These are phyloP conservation scores for Aplidium turbinatum DNA, from an alignment of 23 tunicate species.

Conservation along the genomic window DNA sequence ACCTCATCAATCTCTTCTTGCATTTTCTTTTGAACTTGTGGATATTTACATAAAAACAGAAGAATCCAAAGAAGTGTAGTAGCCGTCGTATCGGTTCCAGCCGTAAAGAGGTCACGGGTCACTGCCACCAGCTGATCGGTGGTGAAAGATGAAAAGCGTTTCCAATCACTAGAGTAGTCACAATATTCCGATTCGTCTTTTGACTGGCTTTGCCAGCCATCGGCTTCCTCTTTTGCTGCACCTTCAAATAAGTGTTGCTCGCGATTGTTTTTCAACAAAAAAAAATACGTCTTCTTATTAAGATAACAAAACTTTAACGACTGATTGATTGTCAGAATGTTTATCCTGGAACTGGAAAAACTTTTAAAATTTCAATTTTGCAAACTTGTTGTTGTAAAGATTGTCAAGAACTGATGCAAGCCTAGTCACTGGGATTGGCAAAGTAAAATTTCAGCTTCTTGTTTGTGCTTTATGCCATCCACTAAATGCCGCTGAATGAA, in stretches of 20 bases:
- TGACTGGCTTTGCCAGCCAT: background rate
- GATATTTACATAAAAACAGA: slow-evolving; percentile 30
- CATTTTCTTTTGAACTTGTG: slow-evolving; percentile 45
- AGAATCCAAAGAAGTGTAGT: slow-evolving; percentile 41
- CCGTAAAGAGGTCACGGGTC: slow-evolving; percentile 48
- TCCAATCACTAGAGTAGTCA: slow-evolving; percentile 18
- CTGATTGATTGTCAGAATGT: too few species aligned
- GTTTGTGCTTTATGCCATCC: too few species aligned
- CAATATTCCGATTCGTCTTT: background rate
- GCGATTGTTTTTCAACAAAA: too few species aligned
- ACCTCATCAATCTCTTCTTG: slow-evolving; percentile 44
- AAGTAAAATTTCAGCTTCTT: too few species aligned
- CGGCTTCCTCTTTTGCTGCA: background rate
- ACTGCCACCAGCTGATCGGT: slow-evolving; percentile 18
- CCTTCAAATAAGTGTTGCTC: background rate
- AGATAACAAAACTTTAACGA: too few species aligned
- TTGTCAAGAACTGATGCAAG: too few species aligned
- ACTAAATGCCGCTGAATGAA: too few species aligned
- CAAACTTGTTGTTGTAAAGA: too few species aligned
- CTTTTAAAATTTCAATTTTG: too few species aligned
- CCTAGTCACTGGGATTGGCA: too few species aligned
- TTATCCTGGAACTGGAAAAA: too few species aligned
- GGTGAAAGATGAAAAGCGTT: slow-evolving; percentile 22
- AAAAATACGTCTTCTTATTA: too few species aligned
- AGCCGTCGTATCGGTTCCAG: slow-evolving; percentile 67